Conservation (phyloP, 2,797 vertebrate genomes). For the Liasis olivaceus region DNA sequence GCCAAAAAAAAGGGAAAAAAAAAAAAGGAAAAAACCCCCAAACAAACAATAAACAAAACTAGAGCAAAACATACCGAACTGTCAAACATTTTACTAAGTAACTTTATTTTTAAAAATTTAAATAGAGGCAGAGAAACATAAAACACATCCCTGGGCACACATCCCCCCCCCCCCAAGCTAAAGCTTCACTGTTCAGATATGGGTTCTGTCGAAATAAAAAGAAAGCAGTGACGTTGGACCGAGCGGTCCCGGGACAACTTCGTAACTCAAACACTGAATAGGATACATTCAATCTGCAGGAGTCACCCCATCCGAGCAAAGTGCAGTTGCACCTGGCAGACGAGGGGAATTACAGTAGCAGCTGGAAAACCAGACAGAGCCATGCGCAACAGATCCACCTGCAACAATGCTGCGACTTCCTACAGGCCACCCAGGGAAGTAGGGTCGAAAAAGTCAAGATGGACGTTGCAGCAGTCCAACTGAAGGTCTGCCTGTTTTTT, state of each 20-base stretch:
- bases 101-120: background rate
- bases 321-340: background rate
- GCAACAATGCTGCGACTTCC: background rate
- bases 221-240: background rate
- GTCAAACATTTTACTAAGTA: background rate
- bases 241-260: background rate
- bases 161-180: background rate
- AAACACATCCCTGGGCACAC: background rate
- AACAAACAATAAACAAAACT: background rate
- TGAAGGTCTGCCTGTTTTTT: background rate
- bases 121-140: conserved; percentile 28
- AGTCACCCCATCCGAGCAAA: background rate
- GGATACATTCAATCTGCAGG: background rate
- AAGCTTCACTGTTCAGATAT: conserved; percentile 12
- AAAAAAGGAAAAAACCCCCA: background rate
- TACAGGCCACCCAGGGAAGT: background rate
- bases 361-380: background rate
- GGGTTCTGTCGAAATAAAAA: background rate
- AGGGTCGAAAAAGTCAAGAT: background rate
- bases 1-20: conserved; percentile 9
- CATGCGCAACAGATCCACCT: background rate
- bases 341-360: background rate
- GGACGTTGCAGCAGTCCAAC: background rate
- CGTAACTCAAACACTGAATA: background rate
- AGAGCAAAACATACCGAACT: background rate